Conservation (phyloP, 1,140 invertebrate genomes). For the Drosophila takahashii region DNA sequence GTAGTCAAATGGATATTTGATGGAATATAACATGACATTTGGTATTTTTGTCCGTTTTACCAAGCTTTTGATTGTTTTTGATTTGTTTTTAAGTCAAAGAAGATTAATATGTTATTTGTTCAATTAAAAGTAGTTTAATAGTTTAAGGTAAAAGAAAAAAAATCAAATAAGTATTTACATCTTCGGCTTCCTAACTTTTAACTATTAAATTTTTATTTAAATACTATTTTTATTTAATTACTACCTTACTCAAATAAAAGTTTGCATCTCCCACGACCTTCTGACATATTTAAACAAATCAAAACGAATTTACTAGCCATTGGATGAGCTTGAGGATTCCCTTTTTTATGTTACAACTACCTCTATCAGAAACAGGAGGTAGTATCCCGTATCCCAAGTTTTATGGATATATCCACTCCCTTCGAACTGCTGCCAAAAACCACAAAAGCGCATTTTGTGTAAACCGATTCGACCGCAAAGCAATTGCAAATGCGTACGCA, state of each 20-base stretch:
- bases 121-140: no score
- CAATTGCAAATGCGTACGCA: slow-evolving; percentile 70
- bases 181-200: no score
- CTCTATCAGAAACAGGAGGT: slow-evolving; percentile 11
- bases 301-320: slow-evolving; percentile 11
- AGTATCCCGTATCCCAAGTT: neutral
- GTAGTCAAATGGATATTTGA: slow-evolving; percentile 10
- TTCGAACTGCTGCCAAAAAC: slow-evolving; percentile 47
- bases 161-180: no score
- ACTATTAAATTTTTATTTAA: no score
- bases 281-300: neutral
- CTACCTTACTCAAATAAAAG: neutral
- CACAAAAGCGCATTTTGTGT: slow-evolving; percentile 79
- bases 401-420: slow-evolving; percentile 2
- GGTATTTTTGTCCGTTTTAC: neutral
- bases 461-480: slow-evolving; percentile 75
- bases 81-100: neutral
- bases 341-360: neutral
- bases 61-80: neutral
- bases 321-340: slow-evolving; percentile 1
- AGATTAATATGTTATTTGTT: neutral
- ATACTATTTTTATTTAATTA: no score
- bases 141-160: no score
- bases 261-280: neutral
- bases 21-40: neutral